Percentiles rank a stretch among this genome's conserved stretches.
phyloP scores from a whole-genome alignment of 1,140 invertebrate species.

The Drosophila kepulauana region DNA sequence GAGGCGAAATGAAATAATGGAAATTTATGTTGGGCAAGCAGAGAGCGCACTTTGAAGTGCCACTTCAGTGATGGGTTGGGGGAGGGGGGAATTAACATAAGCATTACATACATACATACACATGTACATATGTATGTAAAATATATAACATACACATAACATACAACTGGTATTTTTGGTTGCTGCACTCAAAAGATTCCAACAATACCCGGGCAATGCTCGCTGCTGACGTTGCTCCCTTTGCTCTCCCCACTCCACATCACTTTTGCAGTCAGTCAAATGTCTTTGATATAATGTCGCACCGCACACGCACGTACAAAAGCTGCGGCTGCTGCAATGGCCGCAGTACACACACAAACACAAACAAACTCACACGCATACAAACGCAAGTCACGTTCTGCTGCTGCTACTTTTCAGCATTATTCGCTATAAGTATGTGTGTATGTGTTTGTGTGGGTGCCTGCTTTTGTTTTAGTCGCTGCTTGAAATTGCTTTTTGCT shows the following conservation, averaged over 20 bases:
- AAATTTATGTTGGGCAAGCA: conserved; percentile 67
- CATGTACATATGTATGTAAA: background rate
- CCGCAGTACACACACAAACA: conserved; percentile 25
- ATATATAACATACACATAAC: conserved; percentile 14
- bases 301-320: conserved; percentile 22
- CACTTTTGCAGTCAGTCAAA: conserved; percentile 46
- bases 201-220: conserved; percentile 11
- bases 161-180: conserved; percentile 31
- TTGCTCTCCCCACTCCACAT: background rate
- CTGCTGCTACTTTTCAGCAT: conserved; percentile 30
- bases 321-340: conserved; percentile 36
- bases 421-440: conserved; percentile 17
- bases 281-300: conserved; percentile 50
- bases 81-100: conserved; percentile 21
- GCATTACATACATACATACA: conserved; percentile 2
- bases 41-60: conserved; percentile 55
- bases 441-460: conserved; percentile 36
- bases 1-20: conserved; percentile 74
- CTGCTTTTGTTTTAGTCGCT: conserved; percentile 69
- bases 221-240: conserved; percentile 15
- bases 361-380: conserved; percentile 25
- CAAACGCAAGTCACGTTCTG: conserved; percentile 56
- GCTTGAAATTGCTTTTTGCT: conserved; percentile 65
- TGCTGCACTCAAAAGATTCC: conserved; percentile 33
- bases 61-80: conserved; percentile 37